Percentiles rank a stretch among this genome's conserved stretches.
These are phyloP conservation scores for Emberiza fucata DNA, from an alignment of 2,113 vertebrate genomes.

Conservation along the genomic window DNA sequence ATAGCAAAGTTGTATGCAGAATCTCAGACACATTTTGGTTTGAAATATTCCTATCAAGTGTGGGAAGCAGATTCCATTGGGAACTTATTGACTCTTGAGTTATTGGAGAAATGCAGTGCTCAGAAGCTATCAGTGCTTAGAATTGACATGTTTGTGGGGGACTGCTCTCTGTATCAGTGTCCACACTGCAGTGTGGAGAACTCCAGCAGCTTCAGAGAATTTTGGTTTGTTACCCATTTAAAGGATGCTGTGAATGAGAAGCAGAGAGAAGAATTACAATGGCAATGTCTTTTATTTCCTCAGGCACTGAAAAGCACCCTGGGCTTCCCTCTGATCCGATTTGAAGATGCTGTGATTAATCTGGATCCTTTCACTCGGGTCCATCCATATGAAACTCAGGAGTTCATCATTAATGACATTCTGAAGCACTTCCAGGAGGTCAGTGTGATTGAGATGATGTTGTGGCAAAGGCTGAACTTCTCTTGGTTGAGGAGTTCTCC, in stretches of 20 bases:
- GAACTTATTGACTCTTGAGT: neutral
- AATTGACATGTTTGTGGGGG: neutral
- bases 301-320: constrained; percentile 90
- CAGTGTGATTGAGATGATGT: neutral
- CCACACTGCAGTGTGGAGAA: neutral
- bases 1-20: neutral
- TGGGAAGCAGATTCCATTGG: neutral
- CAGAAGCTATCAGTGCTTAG: neutral
- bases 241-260: neutral
- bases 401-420: constrained; percentile 94
- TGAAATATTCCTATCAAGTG: neutral
- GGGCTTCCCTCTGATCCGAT: constrained; percentile 90
- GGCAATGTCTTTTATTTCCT: neutral
- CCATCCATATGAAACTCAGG: constrained; percentile 94
- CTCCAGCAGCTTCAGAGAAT: neutral
- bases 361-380: constrained; percentile 95
- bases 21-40: neutral
- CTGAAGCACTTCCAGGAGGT: constrained; percentile 98
- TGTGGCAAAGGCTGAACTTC: neutral
- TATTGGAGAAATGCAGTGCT: neutral
- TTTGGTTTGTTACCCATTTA: neutral
- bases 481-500: neutral
- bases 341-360: constrained; percentile 94
- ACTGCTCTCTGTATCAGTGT: neutral
- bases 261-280: neutral